Evolutionary conservation across 2,113 vertebrate genomes (phyloP), one percentile per base, ranked within the genome.

Genomic region (Melanerpes formicivorus): DNA sequence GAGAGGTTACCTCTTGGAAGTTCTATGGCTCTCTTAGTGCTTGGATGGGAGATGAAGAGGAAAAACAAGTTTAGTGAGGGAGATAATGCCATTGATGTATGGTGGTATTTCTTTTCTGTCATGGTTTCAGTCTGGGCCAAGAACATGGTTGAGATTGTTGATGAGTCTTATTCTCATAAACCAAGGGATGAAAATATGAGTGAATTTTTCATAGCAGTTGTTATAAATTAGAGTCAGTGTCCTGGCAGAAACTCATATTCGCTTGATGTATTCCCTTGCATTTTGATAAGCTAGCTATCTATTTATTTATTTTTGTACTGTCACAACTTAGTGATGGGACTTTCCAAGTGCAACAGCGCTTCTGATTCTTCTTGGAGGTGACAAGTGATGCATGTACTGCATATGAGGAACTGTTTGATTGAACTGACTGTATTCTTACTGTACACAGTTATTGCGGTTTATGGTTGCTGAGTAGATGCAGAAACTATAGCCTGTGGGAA

Each of bases 191-290:
- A 88, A 50, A 87, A 81, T 32, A 29, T 52, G 25, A 40, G 14
- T 42, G 42, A 42, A 18, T 58, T 85, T 80, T 82, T 62, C 29
- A 2, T 90, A 77, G 60, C 14, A 27, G 14, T 82, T 87, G 87
- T 74, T 67, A 70, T 30, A 80, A 76, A 65, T 44, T 10, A 30
- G 71, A 62, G 30, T 73, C 19, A 0, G 3, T 83, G 72, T 95
- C 72, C 93, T 95, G 93, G 94, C 94, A 95, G 94, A 95, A 96
- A 95, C 74, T 96, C 94, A 91, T 11, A 11, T 27, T 89, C 87
- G 59, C 79, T 77, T 76, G 65, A 42, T 77, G 26, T 70, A 63
- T 87, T 62, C 18, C 29, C 21, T 84, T 88, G 72, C 82, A 54
- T 90, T 95, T 80, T 78, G 48, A 26, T 50, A 46, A 30, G 14